Evolutionary conservation across 2,113 vertebrate genomes (phyloP).

Genomic region (Mobula hypostoma): DNA sequence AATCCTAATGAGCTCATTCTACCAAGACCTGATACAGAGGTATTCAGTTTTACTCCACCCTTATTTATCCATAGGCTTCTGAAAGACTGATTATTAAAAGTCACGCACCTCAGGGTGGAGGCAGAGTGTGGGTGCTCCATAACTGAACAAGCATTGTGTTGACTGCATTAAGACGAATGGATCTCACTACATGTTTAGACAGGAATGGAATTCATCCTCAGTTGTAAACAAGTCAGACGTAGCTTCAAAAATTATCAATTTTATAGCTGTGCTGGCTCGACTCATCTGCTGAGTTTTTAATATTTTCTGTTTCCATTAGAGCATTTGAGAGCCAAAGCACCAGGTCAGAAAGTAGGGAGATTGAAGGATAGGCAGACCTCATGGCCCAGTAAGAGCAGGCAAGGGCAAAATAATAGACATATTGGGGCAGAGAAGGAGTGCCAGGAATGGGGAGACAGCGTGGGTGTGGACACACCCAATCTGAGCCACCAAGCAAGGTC

Average conservation of each 20-base stretch:
- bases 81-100: neutral
- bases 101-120: neutral
- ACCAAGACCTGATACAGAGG: neutral
- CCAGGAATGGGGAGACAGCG: too few relatives aligned
- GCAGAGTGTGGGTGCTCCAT: neutral
- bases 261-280: neutral
- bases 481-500: too few relatives aligned
- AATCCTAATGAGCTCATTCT: neutral
- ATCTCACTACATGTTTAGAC: neutral
- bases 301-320: too few relatives aligned
- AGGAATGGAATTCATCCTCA: constrained; percentile 1
- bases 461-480: too few relatives aligned
- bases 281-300: too few relatives aligned
- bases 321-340: too few relatives aligned
- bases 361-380: too few relatives aligned
- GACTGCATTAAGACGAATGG: neutral
- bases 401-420: too few relatives aligned
- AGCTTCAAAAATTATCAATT: neutral
- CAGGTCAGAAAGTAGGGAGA: too few relatives aligned
- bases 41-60: neutral
- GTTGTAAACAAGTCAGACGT: neutral
- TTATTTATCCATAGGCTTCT: neutral
- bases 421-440: too few relatives aligned
- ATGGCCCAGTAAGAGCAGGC: too few relatives aligned
- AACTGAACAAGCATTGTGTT: neutral